phyloP scores from a whole-genome alignment of 2,113 vertebrate genomes.

The Helogale parvula region DNA sequence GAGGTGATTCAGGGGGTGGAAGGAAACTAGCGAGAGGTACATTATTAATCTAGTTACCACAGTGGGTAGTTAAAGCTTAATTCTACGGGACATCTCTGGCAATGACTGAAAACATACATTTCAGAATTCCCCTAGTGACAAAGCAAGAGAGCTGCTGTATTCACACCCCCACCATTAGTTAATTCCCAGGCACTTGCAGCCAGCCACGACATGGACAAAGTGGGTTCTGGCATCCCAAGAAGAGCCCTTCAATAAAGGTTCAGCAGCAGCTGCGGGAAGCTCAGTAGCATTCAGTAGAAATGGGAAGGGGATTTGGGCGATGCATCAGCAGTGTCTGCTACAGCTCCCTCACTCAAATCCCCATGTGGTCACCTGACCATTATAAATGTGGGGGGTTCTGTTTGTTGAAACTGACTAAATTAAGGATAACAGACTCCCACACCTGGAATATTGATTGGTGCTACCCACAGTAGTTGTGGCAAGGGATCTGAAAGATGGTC shows the following conservation, averaged over 20 bases:
- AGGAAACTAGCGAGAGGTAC: neutral
- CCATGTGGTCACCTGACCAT: neutral
- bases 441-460: neutral
- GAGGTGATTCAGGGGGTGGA: neutral
- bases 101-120: neutral
- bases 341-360: neutral
- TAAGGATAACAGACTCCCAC: neutral
- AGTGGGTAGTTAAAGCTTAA: neutral
- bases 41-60: neutral
- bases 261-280: neutral
- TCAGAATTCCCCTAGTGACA: neutral
- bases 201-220: neutral
- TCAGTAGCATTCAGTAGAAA: neutral
- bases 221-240: neutral
- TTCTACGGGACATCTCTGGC: neutral
- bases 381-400: neutral
- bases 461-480: neutral
- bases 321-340: neutral
- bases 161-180: neutral
- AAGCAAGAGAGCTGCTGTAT: neutral
- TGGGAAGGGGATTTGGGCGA: neutral
- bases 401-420: neutral
- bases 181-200: neutral
- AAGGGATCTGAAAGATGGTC: neutral
- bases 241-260: neutral